Percentiles rank a stretch among this genome's conserved stretches.
phyloP scores from a whole-genome alignment of 1,140 invertebrate species.

The Cephus cinctus region DNA sequence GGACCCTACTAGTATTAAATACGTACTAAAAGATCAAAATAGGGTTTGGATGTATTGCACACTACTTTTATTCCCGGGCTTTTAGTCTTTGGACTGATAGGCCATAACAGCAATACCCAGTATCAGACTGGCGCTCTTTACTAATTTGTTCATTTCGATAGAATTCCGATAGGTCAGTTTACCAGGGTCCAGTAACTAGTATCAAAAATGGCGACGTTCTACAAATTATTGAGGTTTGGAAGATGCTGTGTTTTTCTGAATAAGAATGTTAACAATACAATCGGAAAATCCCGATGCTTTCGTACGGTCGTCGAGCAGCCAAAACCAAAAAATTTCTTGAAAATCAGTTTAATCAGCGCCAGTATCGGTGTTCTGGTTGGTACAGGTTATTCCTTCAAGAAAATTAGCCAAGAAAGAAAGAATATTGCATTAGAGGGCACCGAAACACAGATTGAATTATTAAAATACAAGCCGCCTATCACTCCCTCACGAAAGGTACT shows the following conservation, averaged over 20 bases:
- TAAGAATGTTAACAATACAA: slow-evolving; percentile 10
- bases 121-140: too few species aligned
- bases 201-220: slow-evolving; percentile 37
- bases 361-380: slow-evolving; percentile 56
- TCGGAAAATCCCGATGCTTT: slow-evolving; percentile 14
- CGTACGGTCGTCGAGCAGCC: slow-evolving; percentile 29
- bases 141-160: too few species aligned
- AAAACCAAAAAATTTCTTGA: slow-evolving; percentile 44
- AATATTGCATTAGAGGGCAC: slow-evolving; percentile 52
- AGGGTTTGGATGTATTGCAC: too few species aligned
- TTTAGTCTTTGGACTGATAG: too few species aligned
- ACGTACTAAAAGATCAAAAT: too few species aligned
- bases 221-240: slow-evolving; percentile 27
- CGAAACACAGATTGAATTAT: slow-evolving; percentile 46
- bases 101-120: too few species aligned
- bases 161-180: too few species aligned
- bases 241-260: slow-evolving; percentile 20
- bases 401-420: slow-evolving; percentile 45
- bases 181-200: too few species aligned
- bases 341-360: slow-evolving; percentile 55
- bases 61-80: too few species aligned
- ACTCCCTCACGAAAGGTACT: slow-evolving; percentile 50
- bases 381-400: slow-evolving; percentile 53
- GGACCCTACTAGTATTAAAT: too few species aligned
- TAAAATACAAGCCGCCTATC: slow-evolving; percentile 56